phyloP scores from a whole-genome alignment of 1,140 invertebrate genomes.

The Sarcophaga peregrina region DNA sequence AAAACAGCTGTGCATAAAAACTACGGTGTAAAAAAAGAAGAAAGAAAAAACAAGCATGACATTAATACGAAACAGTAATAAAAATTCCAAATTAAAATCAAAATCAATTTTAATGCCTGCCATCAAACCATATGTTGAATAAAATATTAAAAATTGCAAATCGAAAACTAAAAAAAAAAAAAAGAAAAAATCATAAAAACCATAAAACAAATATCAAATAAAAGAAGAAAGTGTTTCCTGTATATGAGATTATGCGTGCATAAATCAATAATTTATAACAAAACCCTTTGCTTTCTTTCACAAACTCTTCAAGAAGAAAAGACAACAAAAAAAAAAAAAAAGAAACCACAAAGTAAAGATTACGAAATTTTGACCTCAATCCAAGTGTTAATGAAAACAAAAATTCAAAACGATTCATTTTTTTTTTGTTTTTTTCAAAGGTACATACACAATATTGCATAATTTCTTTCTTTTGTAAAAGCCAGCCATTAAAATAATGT shows the following conservation, averaged over 20 bases:
- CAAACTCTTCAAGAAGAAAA: not conserved
- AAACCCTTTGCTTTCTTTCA: not conserved
- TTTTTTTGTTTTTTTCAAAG: not conserved
- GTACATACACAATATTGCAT: constrained; percentile 28
- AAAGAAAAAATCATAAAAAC: not conserved
- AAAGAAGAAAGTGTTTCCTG: constrained; percentile 13
- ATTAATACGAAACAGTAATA: not conserved
- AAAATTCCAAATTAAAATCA: not conserved
- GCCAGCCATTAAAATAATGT: constrained; percentile 3
- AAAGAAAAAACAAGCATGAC: not conserved
- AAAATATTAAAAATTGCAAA: too few relatives aligned
- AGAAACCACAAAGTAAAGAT: constrained; percentile 4
- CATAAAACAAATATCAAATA: not conserved
- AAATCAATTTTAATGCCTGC: not conserved
- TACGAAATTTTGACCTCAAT: constrained; percentile 35
- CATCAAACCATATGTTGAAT: too few relatives aligned
- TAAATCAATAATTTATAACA: constrained; percentile 13
- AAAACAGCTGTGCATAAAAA: too few relatives aligned
- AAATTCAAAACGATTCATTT: constrained; percentile 10
- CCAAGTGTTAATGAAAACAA: constrained; percentile 34
- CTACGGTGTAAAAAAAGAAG: too few relatives aligned
- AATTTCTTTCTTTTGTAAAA: not conserved
- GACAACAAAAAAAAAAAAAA: not conserved
- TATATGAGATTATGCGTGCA: not conserved
- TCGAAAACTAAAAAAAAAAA: too few relatives aligned